Conservation (phyloP, 2,888 invertebrate species). For the Mythimna impura region DNA sequence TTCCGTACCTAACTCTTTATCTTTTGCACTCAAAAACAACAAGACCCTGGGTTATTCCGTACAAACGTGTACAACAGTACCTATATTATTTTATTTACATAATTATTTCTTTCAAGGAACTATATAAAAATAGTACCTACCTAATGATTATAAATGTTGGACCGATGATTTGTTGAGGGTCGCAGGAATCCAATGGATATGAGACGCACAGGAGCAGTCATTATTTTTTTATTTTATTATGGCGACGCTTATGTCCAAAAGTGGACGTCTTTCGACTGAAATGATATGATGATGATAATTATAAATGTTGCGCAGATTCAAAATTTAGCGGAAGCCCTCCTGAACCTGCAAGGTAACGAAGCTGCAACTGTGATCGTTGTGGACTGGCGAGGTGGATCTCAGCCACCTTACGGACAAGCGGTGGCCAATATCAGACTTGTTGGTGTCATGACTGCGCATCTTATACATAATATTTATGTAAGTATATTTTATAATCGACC, state of each 20-base stretch:
- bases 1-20: slow-evolving; percentile 27
- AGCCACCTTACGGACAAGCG: slow-evolving; percentile 97
- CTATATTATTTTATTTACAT: not conserved
- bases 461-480: slow-evolving; percentile 90
- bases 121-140: not conserved
- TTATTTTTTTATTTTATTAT: too few species aligned
- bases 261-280: too few species aligned
- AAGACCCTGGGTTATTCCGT: slow-evolving; percentile 4
- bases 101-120: not conserved
- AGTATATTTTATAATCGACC: slow-evolving; percentile 64
- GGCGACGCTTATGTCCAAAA: too few species aligned
- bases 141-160: slow-evolving; percentile 36
- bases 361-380: slow-evolving; percentile 94
- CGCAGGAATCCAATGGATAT: too few species aligned
- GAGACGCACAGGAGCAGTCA: too few species aligned
- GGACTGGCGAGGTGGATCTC: slow-evolving; percentile 96
- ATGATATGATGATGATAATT: not conserved
- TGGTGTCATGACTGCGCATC: slow-evolving; percentile 95
- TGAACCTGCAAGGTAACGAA: slow-evolving; percentile 91
- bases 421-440: slow-evolving; percentile 97
- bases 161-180: slow-evolving; percentile 81
- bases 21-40: slow-evolving; percentile 29
- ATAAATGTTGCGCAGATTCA: slow-evolving; percentile 87
- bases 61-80: not conserved
- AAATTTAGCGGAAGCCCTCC: slow-evolving; percentile 93